A percentile compares a stretch with the other conserved stretches of the same genome.
phyloP scores from a whole-genome alignment of 2,797 vertebrate species.

The Podargus strigoides region DNA sequence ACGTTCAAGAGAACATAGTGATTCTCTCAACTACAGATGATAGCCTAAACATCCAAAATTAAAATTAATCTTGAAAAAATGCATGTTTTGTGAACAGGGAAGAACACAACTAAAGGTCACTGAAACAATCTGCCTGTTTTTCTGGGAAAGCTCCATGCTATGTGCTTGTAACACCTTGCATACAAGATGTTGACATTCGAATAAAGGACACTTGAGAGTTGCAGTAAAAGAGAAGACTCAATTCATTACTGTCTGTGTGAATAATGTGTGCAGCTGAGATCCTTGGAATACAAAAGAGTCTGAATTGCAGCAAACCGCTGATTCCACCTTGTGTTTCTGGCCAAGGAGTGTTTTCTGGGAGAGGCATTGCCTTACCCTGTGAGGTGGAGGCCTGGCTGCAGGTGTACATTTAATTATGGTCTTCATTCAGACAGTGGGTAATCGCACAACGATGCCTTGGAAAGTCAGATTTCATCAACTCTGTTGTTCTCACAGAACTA shows the following conservation, averaged over 20 bases:
- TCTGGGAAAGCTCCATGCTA: conserved; percentile 1
- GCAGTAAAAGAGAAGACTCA: background rate
- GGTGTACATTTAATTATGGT: background rate
- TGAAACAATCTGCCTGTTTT: conserved; percentile 52
- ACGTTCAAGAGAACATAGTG: background rate
- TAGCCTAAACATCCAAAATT: conserved; percentile 34
- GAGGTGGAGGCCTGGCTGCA: background rate
- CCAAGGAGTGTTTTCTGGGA: background rate
- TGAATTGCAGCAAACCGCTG: background rate
- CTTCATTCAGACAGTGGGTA: background rate
- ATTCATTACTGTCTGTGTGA: background rate
- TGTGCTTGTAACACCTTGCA: conserved; percentile 49
- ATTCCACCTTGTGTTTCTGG: background rate
- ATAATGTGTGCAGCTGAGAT: background rate
- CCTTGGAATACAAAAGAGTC: background rate
- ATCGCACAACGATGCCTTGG: background rate
- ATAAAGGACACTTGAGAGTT: conserved; percentile 55
- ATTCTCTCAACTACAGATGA: conserved; percentile 28
- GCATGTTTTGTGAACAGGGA: background rate
- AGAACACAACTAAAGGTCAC: conserved; percentile 50
- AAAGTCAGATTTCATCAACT: background rate
- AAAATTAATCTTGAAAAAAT: conserved; percentile 26
- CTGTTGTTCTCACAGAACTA: background rate
- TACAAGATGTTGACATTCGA: conserved; percentile 66
- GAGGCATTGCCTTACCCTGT: background rate